Evolutionary conservation across 2,888 invertebrate genomes (phyloP), one percentile per base, ranked within the genome.

Genomic region (Pseudococcus jackbeardsleyi): DNA sequence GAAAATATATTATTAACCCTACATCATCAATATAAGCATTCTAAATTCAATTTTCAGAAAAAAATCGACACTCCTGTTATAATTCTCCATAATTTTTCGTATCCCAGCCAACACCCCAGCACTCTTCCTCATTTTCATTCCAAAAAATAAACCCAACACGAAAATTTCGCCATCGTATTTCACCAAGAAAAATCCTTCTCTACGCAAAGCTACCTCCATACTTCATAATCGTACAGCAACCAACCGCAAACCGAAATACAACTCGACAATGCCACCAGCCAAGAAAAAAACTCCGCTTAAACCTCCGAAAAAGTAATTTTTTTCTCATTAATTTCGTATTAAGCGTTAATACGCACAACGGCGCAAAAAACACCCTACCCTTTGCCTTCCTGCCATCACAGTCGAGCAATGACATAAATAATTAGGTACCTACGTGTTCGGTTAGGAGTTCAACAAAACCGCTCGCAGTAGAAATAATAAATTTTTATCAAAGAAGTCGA

Each of bases 281-380:
- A 72, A 33, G 33, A 7, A 26, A 26, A 19, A 72, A 72, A 72
- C 26, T 15, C 33, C 72, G 72, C 72, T 33, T 72, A 72, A 72
- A 72, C 72, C 33, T 33, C 17, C 72, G 17, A 33, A 72, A 17
- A 33, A 33, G 72, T 72, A 72, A 72, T 72, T 72, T 72, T 72
- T 72, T 72, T 72, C 72, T 72, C 72, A 72, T 72, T 72, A 72
- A 72, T 72, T 72, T 72, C 72, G 72, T 72, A 72, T 72, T 33
- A 72, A 17, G 72, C 72, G 72, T 72, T 72, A 72, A 72, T 33
- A 72, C 72, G 33, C 33, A 17, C 33, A 72, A 17, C 72, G 17
- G 33, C 33, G 72, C 72, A 19, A 64, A 64, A 64, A 64, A 19
- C 8, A 22, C 64, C 6, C 64, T 4, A 42, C 64, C 22, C 22